Percentiles rank a stretch among this genome's conserved stretches.
phyloP scores from a whole-genome alignment of 2,113 vertebrate species.

The Probosciger aterrimus region DNA sequence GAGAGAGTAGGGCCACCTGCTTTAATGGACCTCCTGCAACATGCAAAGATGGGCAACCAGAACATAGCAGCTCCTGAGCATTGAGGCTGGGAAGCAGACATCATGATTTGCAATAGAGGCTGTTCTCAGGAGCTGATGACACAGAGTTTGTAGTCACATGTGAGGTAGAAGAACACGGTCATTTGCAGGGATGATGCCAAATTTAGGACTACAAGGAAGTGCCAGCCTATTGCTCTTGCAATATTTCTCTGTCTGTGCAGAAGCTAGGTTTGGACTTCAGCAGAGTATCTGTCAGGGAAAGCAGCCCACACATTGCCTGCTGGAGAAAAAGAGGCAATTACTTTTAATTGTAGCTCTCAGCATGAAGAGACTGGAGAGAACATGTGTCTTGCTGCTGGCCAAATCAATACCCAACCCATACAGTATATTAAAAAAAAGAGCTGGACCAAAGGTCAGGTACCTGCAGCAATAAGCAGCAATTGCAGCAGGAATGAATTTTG shows the following conservation, averaged over 20 bases:
- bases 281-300: background rate
- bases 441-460: background rate
- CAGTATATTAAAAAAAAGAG: background rate
- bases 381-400: background rate
- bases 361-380: background rate
- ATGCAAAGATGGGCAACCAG: background rate
- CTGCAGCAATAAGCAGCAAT: background rate
- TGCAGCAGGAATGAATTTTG: background rate
- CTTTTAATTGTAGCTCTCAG: constrained; percentile 19
- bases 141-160: background rate
- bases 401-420: background rate
- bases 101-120: background rate
- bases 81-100: background rate
- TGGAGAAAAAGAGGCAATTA: constrained; percentile 20
- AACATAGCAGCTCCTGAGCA: background rate
- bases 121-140: background rate
- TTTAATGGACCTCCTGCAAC: background rate
- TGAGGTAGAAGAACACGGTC: background rate
- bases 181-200: background rate
- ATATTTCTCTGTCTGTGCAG: background rate
- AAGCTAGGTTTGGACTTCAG: background rate
- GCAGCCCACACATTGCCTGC: constrained; percentile 15
- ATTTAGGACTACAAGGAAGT: background rate
- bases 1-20: background rate
- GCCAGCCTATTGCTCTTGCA: background rate